Percentiles rank a stretch among this genome's conserved stretches.
Evolutionary conservation across 2,888 invertebrate genomes (phyloP).

Genomic region (Callyntrura guangdongensis): DNA sequence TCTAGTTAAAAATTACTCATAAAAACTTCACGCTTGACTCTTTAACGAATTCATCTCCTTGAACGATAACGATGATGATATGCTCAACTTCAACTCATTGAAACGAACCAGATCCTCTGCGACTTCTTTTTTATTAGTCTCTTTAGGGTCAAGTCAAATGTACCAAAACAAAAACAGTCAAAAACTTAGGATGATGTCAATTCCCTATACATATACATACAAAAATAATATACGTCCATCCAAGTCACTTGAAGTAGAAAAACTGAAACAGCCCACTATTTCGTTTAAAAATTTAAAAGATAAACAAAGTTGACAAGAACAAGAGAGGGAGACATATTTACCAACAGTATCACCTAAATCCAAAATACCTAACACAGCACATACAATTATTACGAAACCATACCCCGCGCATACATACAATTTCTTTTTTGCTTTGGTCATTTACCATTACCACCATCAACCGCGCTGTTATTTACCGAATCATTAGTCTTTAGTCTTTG

Average conservation of each 20-base stretch:
- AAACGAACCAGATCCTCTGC: neutral
- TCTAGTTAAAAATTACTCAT: no score
- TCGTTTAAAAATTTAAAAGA: constrained; percentile 26
- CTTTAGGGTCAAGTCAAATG: neutral
- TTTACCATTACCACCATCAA: constrained; percentile 28
- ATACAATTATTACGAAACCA: neutral
- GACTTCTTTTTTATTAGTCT: neutral
- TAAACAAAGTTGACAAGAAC: constrained; percentile 39
- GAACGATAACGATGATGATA: neutral
- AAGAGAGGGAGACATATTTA: no score
- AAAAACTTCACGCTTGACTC: no score
- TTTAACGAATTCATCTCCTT: no score
- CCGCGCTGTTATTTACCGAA: constrained; percentile 23
- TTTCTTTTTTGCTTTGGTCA: constrained; percentile 12
- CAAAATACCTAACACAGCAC: neutral
- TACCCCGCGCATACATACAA: neutral
- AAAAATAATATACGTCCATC: no score
- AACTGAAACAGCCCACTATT: neutral
- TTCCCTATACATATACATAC: neutral
- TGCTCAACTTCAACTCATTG: neutral
- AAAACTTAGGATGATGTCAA: constrained; percentile 45
- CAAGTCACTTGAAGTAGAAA: neutral
- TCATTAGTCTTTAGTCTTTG: constrained; percentile 42
- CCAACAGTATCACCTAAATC: neutral
- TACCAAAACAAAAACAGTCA: constrained; percentile 2